Percentiles rank a stretch among this genome's conserved stretches.
Evolutionary conservation across 2,797 vertebrate genomes (phyloP).

Genomic region (Pseudochirops cupreus): DNA sequence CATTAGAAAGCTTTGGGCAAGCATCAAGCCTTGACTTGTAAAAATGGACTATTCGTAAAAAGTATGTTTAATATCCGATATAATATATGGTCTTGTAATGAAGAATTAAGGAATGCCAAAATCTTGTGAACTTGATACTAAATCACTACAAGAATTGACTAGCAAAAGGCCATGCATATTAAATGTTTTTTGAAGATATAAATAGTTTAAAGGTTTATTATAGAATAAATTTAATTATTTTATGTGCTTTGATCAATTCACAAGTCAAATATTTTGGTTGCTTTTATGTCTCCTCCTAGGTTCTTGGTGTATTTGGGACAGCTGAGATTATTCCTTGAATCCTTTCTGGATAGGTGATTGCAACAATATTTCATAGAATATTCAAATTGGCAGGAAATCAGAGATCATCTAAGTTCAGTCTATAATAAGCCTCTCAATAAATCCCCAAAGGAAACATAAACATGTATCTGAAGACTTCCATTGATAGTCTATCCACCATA

Average conservation of each 20-base stretch:
- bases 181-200: not conserved
- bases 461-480: not conserved
- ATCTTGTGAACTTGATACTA: not conserved
- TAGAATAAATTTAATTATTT: not conserved
- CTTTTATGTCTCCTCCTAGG: not conserved
- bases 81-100: not conserved
- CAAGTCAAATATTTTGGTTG: not conserved
- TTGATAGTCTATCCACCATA: not conserved
- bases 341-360: not conserved
- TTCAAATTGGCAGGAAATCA: not conserved
- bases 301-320: not conserved
- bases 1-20: not conserved
- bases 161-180: not conserved
- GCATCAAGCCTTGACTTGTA: not conserved
- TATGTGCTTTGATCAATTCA: not conserved
- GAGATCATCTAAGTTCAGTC: not conserved
- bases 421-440: not conserved
- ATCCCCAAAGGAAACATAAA: not conserved
- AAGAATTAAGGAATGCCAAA: not conserved
- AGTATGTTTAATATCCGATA: not conserved
- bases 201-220: not conserved
- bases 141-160: not conserved
- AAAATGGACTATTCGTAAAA: not conserved
- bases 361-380: not conserved
- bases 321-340: not conserved